Base-by-base conservation (phyloP, 2,888 invertebrate genomes). In the Melitaea athalia region DNA sequence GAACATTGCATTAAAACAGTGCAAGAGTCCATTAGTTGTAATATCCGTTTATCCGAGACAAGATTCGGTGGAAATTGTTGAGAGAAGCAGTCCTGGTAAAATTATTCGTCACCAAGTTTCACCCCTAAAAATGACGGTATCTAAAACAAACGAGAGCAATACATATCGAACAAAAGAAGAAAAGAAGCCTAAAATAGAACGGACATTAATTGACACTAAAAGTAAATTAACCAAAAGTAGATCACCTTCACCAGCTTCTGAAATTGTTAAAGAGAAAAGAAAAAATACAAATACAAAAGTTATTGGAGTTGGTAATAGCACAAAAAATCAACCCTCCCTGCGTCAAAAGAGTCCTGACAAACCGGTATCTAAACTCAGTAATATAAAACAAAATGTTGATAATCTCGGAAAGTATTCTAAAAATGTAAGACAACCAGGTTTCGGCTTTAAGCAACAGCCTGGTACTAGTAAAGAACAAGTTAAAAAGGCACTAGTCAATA, bases 21-120 rank as follows among this genome's bases (percentile, higher is more conserved):
- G 73, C 52, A 76, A 79, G 63, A 89, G 80, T 69, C 91, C 91
- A 17, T 69, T 91, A 24, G 87, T 92, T 3, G 80, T 91, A 14
- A 91, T 92, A 85, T 90, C 92, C 3, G 90, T 92, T 4, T 91
- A 87, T 75, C 87, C 88, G 14, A 85, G 84, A 67, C 77, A 78
- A 68, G 82, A 81, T 45, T 70, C 75, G n/a, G 67, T 69, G 3
- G 69, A 71, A 43, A 63, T 66, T 31, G 78, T 80, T 10, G 72
- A 68, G 38, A 64, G 64, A 15, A 75, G 72, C 69, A 14, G n/a
- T 5, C 66, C 72, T 50, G 68, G 73, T 24, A 75, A 70, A 72
- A 70, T 76, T 55, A 71, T 73, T 6, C 70, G 71, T 66, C 65
- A 68, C 62, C 72, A 63, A 61, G 66, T 52, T 43, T 45, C 63